phyloP scores from a whole-genome alignment of 37 sponge, comb jelly and placozoan species.

The Mnemiopsis leidyi region DNA sequence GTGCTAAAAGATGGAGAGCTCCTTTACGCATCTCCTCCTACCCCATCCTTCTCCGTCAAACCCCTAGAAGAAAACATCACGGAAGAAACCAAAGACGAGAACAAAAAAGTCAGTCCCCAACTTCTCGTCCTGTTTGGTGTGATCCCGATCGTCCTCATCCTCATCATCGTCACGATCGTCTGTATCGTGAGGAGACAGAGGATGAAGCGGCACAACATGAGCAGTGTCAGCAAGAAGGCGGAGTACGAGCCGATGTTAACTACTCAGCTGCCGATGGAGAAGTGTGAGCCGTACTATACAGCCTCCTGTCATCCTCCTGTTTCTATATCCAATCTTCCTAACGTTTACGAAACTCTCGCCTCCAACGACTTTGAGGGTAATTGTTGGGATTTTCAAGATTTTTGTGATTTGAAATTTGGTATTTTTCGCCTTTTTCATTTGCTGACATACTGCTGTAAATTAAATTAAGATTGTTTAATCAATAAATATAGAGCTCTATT shows the following conservation, averaged over 20 bases:
- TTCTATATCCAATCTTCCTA: slow-evolving; percentile 27
- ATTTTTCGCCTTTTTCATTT: no score
- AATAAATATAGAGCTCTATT: no score
- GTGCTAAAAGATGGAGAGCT: neutral
- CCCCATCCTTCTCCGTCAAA: slow-evolving; percentile 12
- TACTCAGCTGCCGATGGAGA: slow-evolving; percentile 43
- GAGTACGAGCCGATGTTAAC: slow-evolving; percentile 63
- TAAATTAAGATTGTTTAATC: no score
- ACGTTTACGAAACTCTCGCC: slow-evolving; percentile 48
- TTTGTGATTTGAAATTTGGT: no score
- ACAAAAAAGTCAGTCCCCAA: neutral
- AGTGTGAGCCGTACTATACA: slow-evolving; percentile 42
- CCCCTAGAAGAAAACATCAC: neutral
- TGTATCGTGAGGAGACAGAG: slow-evolving; percentile 21
- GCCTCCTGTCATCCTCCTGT: slow-evolving; percentile 58
- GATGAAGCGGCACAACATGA: neutral
- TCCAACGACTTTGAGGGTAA: slow-evolving; percentile 62
- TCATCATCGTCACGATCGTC: slow-evolving; percentile 34
- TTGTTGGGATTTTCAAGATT: no score
- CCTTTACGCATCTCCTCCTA: slow-evolving; percentile 46
- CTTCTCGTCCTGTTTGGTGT: slow-evolving; percentile 27
- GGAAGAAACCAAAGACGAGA: neutral
- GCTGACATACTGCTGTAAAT: no score
- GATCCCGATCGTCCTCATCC: slow-evolving; percentile 44
- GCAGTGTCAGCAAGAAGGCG: neutral